Conservation (phyloP, 2,797 vertebrate genomes). For the Cynopterus sphinx region DNA sequence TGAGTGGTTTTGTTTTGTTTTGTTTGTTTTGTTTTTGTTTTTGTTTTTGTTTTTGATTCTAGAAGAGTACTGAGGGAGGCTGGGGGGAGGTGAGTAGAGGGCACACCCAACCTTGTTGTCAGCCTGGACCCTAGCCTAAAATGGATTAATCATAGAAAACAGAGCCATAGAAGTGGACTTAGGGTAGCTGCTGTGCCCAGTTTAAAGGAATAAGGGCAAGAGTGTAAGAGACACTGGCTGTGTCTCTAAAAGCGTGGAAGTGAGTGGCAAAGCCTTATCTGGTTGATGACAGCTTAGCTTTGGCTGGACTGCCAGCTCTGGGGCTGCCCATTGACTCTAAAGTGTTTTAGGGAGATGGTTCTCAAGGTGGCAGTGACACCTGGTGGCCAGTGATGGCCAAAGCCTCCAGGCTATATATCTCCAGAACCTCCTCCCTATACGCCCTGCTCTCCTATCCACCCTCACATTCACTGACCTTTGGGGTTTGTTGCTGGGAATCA, state of each 20-base stretch:
- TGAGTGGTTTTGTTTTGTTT: too few species aligned
- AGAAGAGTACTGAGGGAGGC: background rate
- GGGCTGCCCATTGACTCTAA: background rate
- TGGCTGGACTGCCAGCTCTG: background rate
- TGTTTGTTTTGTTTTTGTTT: too few species aligned
- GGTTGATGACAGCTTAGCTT: background rate
- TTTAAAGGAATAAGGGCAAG: background rate
- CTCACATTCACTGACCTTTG: background rate
- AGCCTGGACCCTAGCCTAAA: background rate
- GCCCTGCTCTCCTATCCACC: background rate
- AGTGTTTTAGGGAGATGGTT: conserved; percentile 18
- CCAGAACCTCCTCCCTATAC: background rate
- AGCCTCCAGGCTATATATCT: background rate
- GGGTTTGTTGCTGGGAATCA: background rate
- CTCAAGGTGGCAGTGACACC: conserved; percentile 75
- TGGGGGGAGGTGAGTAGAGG: background rate
- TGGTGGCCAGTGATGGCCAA: conserved; percentile 70
- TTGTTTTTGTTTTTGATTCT: background rate
- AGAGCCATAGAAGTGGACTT: background rate
- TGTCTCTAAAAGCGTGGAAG: background rate
- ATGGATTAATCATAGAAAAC: background rate
- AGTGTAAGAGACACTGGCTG: background rate
- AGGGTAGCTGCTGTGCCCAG: background rate
- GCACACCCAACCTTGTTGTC: background rate
- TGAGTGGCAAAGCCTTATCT: background rate